Evolutionary conservation across 2,797 vertebrate genomes (phyloP).

Genomic region (Carcharodon carcharias): DNA sequence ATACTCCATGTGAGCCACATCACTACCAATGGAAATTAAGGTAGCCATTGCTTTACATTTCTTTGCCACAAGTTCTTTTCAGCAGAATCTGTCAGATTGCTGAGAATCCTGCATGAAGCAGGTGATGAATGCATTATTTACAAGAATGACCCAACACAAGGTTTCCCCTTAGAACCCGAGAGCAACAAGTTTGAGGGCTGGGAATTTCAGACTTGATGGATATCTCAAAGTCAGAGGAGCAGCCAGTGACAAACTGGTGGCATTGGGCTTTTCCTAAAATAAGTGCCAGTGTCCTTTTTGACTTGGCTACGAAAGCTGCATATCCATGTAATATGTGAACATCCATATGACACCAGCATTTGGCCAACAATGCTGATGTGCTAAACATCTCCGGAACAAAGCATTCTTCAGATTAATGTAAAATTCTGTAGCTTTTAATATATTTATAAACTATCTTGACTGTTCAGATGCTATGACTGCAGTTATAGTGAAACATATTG

Average conservation of each 20-base stretch:
- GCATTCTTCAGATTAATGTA: background rate
- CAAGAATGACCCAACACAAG: background rate
- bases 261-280: background rate
- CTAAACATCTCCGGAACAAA: background rate
- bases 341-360: background rate
- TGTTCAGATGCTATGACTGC: background rate
- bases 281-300: background rate
- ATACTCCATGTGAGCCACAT: no score
- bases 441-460: background rate
- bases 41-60: no score
- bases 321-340: background rate
- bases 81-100: background rate
- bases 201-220: background rate
- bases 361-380: background rate
- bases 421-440: background rate
- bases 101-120: background rate
- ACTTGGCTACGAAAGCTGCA: background rate
- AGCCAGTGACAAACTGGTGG: background rate
- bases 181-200: background rate
- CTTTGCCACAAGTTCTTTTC: background rate
- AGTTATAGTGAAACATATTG: background rate
- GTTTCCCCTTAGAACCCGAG: background rate
- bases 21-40: no score
- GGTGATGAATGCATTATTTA: background rate
- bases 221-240: background rate